Evolutionary conservation across 2,113 vertebrate genomes (phyloP).

Genomic region (Aptenodytes forsteri): DNA sequence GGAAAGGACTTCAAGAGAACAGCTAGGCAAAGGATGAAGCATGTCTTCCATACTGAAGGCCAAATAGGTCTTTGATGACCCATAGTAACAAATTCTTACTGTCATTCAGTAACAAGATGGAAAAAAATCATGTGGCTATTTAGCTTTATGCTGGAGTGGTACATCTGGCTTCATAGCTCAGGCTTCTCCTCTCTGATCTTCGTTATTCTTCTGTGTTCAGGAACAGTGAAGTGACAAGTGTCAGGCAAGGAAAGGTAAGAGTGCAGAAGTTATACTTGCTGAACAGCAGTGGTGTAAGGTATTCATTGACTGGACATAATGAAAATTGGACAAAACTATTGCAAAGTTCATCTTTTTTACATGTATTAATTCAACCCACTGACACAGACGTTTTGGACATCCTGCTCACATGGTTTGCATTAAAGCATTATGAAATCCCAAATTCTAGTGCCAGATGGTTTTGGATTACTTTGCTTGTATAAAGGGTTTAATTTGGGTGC

Average conservation of each 20-base stretch:
- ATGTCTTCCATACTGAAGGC: neutral
- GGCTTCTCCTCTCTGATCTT: neutral
- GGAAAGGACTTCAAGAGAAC: neutral
- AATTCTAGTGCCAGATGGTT: conserved; percentile 43
- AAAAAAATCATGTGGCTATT: neutral
- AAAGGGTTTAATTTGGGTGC: conserved; percentile 37
- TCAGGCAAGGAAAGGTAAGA: neutral
- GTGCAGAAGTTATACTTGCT: neutral
- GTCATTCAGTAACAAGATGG: neutral
- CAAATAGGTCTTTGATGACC: neutral
- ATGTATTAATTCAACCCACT: neutral
- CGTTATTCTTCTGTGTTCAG: neutral
- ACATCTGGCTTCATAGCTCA: neutral
- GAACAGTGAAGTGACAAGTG: neutral
- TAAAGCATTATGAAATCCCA: conserved; percentile 50
- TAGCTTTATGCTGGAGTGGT: neutral
- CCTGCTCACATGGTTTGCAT: conserved; percentile 44
- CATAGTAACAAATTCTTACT: neutral
- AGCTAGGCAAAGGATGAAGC: neutral
- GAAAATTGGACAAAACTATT: neutral
- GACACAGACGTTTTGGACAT: neutral
- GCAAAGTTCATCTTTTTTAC: neutral
- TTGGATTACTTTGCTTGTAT: conserved; percentile 33
- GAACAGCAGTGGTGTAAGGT: neutral
- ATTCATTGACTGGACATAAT: neutral